Evolutionary conservation across 2,113 vertebrate species (phyloP), one percentile per base, ranked within the genome.

Genomic region (Gnathonemus longibarbis): DNA sequence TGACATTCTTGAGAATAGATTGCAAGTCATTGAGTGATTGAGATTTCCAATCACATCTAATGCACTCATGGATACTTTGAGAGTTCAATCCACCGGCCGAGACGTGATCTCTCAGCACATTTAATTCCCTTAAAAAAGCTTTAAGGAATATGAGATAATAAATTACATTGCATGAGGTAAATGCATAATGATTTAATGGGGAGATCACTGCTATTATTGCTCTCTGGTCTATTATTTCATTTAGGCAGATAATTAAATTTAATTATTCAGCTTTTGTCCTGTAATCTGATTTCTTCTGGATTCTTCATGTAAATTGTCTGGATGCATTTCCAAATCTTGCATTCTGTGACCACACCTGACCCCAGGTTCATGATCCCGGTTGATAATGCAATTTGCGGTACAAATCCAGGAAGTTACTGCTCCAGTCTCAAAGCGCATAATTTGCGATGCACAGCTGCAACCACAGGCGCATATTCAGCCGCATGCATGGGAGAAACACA

Each of bases 221-320:
- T 92, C 91, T 94, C 91, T 74, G 85, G 92, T 93, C 92, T 93
- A 93, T 95, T 94, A 94, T 95, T 93, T 93, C 89, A 90, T 93
- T 89, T 92, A 91, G 70, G 88, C 91, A 94, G 92, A 94, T 94
- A 94, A 95, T 95, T 96, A 89, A 94, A 95, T 95, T 95, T 94
- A 96, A 96, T 95, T 94, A 95, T 95, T 95, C 93, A 91, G 90
- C 80, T 84, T 94, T 90, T 94, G 90, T 93, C 92, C 91, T 94
- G 90, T 94, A 94, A 94, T 94, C 92, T 94, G 93, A 92, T 93
- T 94, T 93, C 87, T 92, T 94, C 92, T 94, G 93, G 94, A 94
- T 93, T 93, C 91, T 77, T 80, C 87, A 93, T 95, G 95, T 92
- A 93, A 93, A 94, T 94, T 94, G 94, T 91, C 88, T 86, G 90